phyloP scores from a whole-genome alignment of 2,113 vertebrate genomes.

The Illadopsis cleaveri region DNA sequence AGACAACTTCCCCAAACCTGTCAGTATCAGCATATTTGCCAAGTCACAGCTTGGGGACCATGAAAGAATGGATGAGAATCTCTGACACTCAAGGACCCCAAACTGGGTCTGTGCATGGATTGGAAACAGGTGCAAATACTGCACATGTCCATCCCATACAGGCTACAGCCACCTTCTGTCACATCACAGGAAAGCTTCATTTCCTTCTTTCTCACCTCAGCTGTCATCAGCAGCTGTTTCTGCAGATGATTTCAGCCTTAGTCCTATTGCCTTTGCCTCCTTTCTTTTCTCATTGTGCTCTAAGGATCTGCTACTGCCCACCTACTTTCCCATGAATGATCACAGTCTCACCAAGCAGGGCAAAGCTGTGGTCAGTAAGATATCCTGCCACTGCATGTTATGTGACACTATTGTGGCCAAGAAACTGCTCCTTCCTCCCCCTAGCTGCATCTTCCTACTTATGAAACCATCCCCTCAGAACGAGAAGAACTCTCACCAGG shows the following conservation, averaged over 20 bases:
- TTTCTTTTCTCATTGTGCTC: neutral
- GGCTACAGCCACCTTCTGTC: neutral
- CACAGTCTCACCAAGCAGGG: neutral
- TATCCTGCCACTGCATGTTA: conserved; percentile 10
- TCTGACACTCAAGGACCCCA: neutral
- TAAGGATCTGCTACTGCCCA: neutral
- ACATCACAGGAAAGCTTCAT: neutral
- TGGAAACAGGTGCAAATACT: neutral
- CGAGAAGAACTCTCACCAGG: neutral
- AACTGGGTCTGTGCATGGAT: accelerated
- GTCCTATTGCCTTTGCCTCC: neutral
- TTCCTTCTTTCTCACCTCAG: neutral
- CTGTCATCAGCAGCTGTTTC: neutral
- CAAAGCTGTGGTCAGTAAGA: neutral
- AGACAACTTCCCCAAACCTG: neutral
- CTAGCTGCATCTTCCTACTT: neutral
- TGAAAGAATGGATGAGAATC: neutral
- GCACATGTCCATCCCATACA: neutral
- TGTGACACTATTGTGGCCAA: neutral
- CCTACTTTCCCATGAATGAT: neutral
- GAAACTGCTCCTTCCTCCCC: neutral
- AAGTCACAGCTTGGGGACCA: neutral
- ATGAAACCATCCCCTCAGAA: conserved; percentile 18
- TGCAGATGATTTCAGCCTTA: neutral
- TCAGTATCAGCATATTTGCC: neutral